Percentiles rank a stretch among this genome's conserved stretches.
Conservation (phyloP, 2,113 vertebrate genomes). For the Neolamprologus caudopunctatus region DNA sequence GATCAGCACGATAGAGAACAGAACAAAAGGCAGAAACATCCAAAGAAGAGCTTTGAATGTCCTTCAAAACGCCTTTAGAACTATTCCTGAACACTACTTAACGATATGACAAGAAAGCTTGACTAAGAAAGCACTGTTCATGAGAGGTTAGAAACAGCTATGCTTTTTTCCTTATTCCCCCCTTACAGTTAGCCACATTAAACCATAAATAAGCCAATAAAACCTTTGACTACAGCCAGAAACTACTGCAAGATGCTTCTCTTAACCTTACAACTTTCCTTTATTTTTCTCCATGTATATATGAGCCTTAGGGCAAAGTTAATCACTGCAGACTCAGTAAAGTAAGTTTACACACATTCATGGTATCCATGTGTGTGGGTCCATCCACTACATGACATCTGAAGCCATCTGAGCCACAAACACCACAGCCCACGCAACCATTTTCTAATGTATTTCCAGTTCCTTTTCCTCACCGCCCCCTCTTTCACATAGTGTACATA, state of each 20-base stretch:
- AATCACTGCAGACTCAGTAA: not conserved
- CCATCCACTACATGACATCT: not conserved
- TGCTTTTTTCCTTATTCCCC: not conserved
- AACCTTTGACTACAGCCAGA: not conserved
- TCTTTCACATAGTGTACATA: slow-evolving; percentile 55
- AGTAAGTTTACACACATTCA: not conserved
- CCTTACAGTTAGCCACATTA: not conserved
- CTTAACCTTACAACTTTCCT: not conserved
- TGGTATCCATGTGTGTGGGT: not conserved
- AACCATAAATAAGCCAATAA: not conserved
- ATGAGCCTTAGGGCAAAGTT: not conserved
- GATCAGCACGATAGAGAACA: not conserved
- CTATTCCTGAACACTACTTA: not conserved
- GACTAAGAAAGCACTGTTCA: not conserved
- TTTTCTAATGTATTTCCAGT: slow-evolving; percentile 53
- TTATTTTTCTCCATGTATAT: not conserved
- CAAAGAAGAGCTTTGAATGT: not conserved
- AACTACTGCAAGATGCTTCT: not conserved
- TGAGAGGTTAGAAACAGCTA: not conserved
- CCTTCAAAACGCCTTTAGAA: not conserved
- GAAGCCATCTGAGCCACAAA: slow-evolving; percentile 29
- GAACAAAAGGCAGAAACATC: not conserved
- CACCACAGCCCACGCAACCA: slow-evolving; percentile 13
- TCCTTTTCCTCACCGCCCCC: slow-evolving; percentile 30
- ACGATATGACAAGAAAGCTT: not conserved